A percentile compares a stretch with the other conserved stretches of the same genome.
Conservation (phyloP, 2,888 invertebrate species). For the Phalangium opilio region DNA sequence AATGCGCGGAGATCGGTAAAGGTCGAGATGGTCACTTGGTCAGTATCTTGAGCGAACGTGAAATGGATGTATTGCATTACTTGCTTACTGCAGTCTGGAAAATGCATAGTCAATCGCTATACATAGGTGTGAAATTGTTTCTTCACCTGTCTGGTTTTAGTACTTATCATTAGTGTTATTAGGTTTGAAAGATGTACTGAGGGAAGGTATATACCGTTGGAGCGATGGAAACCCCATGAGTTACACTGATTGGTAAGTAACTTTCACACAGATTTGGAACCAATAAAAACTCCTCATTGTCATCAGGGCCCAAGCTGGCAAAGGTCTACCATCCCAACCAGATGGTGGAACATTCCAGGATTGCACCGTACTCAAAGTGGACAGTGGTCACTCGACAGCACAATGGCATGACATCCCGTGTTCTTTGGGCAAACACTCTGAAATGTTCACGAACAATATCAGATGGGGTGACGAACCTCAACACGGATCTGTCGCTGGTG, state of each 20-base stretch:
- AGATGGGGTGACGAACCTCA: conserved; percentile 7
- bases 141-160: neutral
- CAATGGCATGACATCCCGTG: conserved; percentile 29
- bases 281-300: neutral
- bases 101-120: conserved; percentile 21
- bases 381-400: conserved; percentile 24
- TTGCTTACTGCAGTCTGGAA: conserved; percentile 24
- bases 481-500: conserved; percentile 1
- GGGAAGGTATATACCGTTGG: conserved; percentile 25
- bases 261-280: neutral
- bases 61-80: conserved; percentile 26
- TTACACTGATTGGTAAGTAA: conserved; percentile 23
- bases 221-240: conserved; percentile 25
- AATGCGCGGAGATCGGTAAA: conserved; percentile 16
- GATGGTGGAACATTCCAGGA: conserved; percentile 27
- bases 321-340: conserved; percentile 21
- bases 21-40: conserved; percentile 25
- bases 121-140: conserved; percentile 20
- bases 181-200: conserved; percentile 23
- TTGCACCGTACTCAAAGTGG: conserved; percentile 25
- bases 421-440: conserved; percentile 21
- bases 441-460: conserved; percentile 11
- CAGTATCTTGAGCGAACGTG: conserved; percentile 24
- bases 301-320: conserved; percentile 13
- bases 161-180: neutral